Evolutionary conservation across 2,113 vertebrate genomes (phyloP).

Genomic region (Oryzias melastigma): DNA sequence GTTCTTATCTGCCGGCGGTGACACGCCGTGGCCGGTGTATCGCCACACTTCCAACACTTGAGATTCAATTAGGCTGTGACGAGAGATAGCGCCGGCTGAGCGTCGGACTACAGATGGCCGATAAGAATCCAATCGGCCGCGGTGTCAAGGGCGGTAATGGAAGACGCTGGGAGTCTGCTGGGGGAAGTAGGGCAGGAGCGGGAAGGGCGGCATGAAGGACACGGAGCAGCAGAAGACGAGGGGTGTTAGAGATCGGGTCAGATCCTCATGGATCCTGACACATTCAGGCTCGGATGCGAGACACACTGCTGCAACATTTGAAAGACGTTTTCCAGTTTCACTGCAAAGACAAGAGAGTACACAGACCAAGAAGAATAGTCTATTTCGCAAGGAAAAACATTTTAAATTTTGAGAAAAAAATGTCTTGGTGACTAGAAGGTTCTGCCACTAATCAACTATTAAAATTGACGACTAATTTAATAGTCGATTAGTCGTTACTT

Average conservation of each 20-base stretch:
- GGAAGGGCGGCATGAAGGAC: conserved; percentile 63
- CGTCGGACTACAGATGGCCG: conserved; percentile 56
- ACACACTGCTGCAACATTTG: neutral
- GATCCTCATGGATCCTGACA: neutral
- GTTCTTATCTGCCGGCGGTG: conserved; percentile 66
- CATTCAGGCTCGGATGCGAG: neutral
- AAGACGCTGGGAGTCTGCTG: conserved; percentile 32
- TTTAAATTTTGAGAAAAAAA: too few species aligned
- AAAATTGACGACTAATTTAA: too few species aligned
- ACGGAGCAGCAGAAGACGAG: neutral
- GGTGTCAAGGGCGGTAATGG: conserved; percentile 65
- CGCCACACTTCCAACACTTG: conserved; percentile 64
- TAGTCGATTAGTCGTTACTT: too few species aligned
- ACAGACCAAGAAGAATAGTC: too few species aligned
- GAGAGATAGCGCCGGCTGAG: conserved; percentile 49
- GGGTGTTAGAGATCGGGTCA: neutral
- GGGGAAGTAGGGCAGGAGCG: conserved; percentile 14
- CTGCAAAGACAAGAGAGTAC: too few species aligned
- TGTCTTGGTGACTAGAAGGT: too few species aligned
- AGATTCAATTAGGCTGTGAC: conserved; percentile 72
- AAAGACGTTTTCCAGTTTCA: conserved; percentile 7
- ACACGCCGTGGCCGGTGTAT: conserved; percentile 63
- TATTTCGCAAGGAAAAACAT: too few species aligned
- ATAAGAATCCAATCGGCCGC: conserved; percentile 74
- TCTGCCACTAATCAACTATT: too few species aligned